Evolutionary conservation across 2,113 vertebrate genomes (phyloP).

Genomic region (Actinemys pallida): DNA sequence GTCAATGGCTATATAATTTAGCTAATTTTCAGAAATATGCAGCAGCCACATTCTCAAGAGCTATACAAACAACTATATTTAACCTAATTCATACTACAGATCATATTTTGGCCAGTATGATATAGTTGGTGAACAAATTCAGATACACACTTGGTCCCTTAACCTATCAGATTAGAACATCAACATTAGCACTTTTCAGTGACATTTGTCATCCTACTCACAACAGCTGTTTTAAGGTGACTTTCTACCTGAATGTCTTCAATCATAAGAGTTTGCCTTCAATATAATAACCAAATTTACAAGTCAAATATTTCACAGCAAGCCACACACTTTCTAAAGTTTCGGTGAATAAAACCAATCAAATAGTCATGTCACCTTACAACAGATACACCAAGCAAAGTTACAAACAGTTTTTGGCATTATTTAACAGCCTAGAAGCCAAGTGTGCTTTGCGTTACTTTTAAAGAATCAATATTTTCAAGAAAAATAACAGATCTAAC

Average conservation of each 20-base stretch:
- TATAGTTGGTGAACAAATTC: slow-evolving; percentile 94
- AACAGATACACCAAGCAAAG: slow-evolving; percentile 88
- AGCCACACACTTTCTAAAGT: slow-evolving; percentile 87
- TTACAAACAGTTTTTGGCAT: slow-evolving; percentile 70
- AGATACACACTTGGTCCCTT: slow-evolving; percentile 83
- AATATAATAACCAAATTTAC: slow-evolving; percentile 85
- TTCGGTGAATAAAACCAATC: slow-evolving; percentile 88
- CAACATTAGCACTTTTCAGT: slow-evolving; percentile 81
- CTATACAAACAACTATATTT: slow-evolving; percentile 90
- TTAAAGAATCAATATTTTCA: slow-evolving; percentile 81
- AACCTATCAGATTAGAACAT: slow-evolving; percentile 83
- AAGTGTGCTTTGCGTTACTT: slow-evolving; percentile 82
- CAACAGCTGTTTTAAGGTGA: slow-evolving; percentile 91
- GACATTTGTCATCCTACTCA: slow-evolving; percentile 84
- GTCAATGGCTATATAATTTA: slow-evolving; percentile 92
- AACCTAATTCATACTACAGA: slow-evolving; percentile 92
- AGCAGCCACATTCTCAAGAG: slow-evolving; percentile 93
- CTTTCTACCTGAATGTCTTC: slow-evolving; percentile 89
- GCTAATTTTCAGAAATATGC: slow-evolving; percentile 92
- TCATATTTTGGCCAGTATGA: slow-evolving; percentile 89
- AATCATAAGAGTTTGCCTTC: slow-evolving; percentile 85
- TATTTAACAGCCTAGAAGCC: slow-evolving; percentile 82
- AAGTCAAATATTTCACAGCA: slow-evolving; percentile 89
- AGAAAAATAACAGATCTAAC: slow-evolving; percentile 79
- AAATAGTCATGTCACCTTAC: slow-evolving; percentile 92